Evolutionary conservation across 2,888 invertebrate genomes (phyloP), one percentile per base, ranked within the genome.

Genomic region (Cantharis rufa): DNA sequence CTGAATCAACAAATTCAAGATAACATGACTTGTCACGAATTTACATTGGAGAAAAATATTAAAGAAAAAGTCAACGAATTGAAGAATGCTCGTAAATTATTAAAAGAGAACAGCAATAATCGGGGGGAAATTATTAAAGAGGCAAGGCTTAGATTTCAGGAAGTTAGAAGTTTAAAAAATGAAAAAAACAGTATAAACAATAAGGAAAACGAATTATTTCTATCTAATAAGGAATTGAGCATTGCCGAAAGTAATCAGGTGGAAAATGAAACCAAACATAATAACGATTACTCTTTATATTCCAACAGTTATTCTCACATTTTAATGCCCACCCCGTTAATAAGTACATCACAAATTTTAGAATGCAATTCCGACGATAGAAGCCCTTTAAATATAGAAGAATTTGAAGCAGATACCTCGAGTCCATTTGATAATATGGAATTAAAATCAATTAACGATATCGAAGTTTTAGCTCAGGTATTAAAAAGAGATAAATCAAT

Each of bases 341-440:
- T 69, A 72, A 78, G 78, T 74, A 86, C 70, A 63, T 68, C 77
- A 71, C 81, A 84, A 69, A 74, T 79, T 24, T 80, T 80, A 69
- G 78, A 72, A 69, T 75, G 76, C 74, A 83, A 81, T 71, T 74
- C 82, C 27, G 82, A 78, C 27, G 85, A 85, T 79, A 85, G 85
- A 77, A 87, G 86, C 75, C 85, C 87, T 3, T 87, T 84, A 87
- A 91, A 88, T 88, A 90, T 91, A 85, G 94, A 93, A 80, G 97
- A 97, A 87, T 98, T 98, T 89, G 97, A 97, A 88, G 93, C 94
- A 86, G 96, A 96, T 86, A 96, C 95, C 70, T 95, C 96, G 72
- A 96, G 96, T 87, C 97, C 97, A 0, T 98, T 98, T 89, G 97
- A 98, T 89, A 96, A 95, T 89, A 93, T 96, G 88, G 97, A 96